Base-by-base conservation (phyloP, 1,140 invertebrate species). In the Tetragonula clypearis region DNA sequence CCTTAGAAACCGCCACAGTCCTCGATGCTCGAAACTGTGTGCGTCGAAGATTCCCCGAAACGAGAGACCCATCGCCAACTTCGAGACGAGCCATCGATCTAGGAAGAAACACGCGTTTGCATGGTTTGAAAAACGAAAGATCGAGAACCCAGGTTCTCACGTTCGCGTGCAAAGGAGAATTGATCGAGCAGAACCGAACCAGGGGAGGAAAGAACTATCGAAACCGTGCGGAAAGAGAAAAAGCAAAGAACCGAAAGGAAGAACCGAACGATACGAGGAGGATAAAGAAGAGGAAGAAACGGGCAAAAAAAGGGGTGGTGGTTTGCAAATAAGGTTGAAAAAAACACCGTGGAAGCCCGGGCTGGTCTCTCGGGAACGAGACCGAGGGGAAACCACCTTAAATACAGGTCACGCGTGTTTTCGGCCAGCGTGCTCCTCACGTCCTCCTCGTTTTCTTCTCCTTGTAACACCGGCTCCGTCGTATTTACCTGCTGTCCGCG, bases 321-420 rank as follows among this genome's bases (percentile, higher is more conserved):
- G 72, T 82, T 82, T 88, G 83, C 88, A 87, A 88, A 88, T 88
- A 88, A 88, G 79, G 76, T 68, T 26, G 26, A 69, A 69, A 88
- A 60, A 66, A 62, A 30, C 30, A 30, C 26, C 35, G 78, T 41
- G 5, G 41, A 60, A 58, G 73, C 65, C 62, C 56, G 71, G 76
- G 60, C 56, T 56, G 77, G 58, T 71, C n/a, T 66, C 62, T n/a
- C 35, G 58, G 17, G 56, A 26, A 53, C 72, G 60, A 75, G 81
- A 83, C 71, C 56, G 62, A 62, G 77, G 60, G 69, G 26, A 73
- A 73, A 85, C 66, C 76, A 76, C 74, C 87, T 90, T 92, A 92
- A 92, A 92, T 88, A 91, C 90, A 91, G 90, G 88, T 90, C 91
- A 91, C 90, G 90, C 80, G 86, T 87, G 87, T 81, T 82, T 89